Evolutionary conservation across 2,888 invertebrate species (phyloP).

Genomic region (Pegoplata infirma): DNA sequence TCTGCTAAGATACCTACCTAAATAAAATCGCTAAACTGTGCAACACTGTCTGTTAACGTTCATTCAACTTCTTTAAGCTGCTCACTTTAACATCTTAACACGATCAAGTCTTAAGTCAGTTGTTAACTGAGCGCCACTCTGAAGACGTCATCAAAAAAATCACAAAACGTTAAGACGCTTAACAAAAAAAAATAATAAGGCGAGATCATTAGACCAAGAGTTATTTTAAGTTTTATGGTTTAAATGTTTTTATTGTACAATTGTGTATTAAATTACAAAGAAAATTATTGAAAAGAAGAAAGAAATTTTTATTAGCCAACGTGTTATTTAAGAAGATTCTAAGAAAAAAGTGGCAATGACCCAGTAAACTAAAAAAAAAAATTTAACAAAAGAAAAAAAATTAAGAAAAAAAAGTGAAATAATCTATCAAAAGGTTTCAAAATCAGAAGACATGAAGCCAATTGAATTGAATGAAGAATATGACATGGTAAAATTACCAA

Average conservation of each 20-base stretch:
- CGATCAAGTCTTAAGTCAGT: slow-evolving; percentile 46
- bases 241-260: not conserved
- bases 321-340: slow-evolving; percentile 2
- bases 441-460: not conserved
- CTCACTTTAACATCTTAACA: slow-evolving; percentile 37
- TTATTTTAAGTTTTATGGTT: not conserved
- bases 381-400: slow-evolving; percentile 10
- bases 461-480: not conserved
- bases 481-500: not conserved
- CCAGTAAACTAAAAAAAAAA: slow-evolving; percentile 21
- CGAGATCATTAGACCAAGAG: not conserved
- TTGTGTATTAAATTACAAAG: slow-evolving; percentile 1
- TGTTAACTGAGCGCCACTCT: slow-evolving; percentile 36
- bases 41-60: slow-evolving; percentile 36
- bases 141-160: slow-evolving; percentile 40
- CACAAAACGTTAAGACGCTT: slow-evolving; percentile 1
- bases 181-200: too few species aligned
- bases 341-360: slow-evolving; percentile 11
- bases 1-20: too few species aligned
- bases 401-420: not conserved
- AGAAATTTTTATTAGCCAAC: not conserved
- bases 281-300: not conserved
- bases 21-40: not conserved
- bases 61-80: slow-evolving; percentile 59
- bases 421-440: not conserved